Percentiles rank a stretch among this genome's conserved stretches.
These are phyloP conservation scores for Rhynchophorus ferrugineus DNA, from an alignment of 1,140 invertebrate species.

Conservation along the genomic window DNA sequence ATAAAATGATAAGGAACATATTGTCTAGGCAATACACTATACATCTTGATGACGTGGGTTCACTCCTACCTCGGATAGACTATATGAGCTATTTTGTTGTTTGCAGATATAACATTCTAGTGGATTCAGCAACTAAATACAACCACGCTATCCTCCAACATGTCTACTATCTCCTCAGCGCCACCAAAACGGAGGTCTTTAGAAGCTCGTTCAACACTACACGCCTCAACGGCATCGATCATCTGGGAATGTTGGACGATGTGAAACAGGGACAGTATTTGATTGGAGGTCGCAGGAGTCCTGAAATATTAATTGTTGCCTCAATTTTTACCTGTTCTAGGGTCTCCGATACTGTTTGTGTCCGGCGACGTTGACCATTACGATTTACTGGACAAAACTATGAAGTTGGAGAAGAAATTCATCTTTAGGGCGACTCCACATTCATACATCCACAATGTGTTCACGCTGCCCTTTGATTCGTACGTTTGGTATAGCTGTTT, in stretches of 20 bases:
- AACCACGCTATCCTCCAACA: background rate
- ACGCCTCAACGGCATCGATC: background rate
- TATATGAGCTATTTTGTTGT: too few relatives aligned
- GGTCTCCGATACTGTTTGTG: background rate
- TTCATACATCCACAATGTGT: constrained; percentile 55
- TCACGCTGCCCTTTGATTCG: constrained; percentile 49
- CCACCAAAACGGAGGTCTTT: background rate
- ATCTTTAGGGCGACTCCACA: constrained; percentile 55
- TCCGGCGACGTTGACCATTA: constrained; percentile 46
- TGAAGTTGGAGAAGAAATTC: constrained; percentile 49
- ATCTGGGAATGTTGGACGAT: background rate
- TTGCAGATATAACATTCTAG: background rate
- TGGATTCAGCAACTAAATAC: background rate
- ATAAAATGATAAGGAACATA: too few relatives aligned
- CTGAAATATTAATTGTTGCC: too few relatives aligned
- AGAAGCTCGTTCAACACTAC: background rate
- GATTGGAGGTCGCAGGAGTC: background rate
- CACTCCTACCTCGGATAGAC: too few relatives aligned
- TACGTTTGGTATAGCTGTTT: constrained; percentile 29
- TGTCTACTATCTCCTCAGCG: background rate
- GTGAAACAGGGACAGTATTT: background rate
- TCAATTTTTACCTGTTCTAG: background rate
- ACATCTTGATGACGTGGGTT: too few relatives aligned
- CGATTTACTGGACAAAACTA: constrained; percentile 50
- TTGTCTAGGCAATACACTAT: too few relatives aligned